Conservation (phyloP, 2,113 vertebrate genomes). For the Capreolus pygargus region DNA sequence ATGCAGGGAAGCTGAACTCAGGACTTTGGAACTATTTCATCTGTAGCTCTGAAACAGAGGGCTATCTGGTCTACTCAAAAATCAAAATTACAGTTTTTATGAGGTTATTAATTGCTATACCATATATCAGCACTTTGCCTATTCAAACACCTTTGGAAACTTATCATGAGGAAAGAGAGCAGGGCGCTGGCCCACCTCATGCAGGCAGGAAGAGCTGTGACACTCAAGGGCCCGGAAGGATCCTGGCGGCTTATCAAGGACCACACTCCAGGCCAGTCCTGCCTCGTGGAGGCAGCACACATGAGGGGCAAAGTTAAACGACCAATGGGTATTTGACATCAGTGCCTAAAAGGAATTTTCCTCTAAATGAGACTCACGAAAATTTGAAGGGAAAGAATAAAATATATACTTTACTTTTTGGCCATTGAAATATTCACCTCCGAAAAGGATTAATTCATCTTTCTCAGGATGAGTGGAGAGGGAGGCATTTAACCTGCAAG, state of each 20-base stretch:
- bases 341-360: conserved; percentile 30
- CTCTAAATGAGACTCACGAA: conserved; percentile 55
- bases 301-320: conserved; percentile 46
- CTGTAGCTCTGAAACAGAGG: background rate
- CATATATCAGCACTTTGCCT: background rate
- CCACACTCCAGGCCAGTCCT: conserved; percentile 27
- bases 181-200: background rate
- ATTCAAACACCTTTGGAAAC: background rate
- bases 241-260: background rate
- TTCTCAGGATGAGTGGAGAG: conserved; percentile 93
- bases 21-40: background rate
- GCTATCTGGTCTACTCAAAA: background rate
- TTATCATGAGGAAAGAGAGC: background rate
- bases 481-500: conserved; percentile 89
- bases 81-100: background rate
- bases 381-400: conserved; percentile 61
- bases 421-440: conserved; percentile 98
- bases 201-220: background rate
- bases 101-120: background rate
- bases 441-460: conserved; percentile 96
- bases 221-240: background rate
- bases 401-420: conserved; percentile 92
- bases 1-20: fast-evolving
- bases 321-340: conserved; percentile 52
- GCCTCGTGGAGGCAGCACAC: background rate